Base-by-base conservation (phyloP, 2,113 vertebrate genomes). In the Chloebia gouldiae region DNA sequence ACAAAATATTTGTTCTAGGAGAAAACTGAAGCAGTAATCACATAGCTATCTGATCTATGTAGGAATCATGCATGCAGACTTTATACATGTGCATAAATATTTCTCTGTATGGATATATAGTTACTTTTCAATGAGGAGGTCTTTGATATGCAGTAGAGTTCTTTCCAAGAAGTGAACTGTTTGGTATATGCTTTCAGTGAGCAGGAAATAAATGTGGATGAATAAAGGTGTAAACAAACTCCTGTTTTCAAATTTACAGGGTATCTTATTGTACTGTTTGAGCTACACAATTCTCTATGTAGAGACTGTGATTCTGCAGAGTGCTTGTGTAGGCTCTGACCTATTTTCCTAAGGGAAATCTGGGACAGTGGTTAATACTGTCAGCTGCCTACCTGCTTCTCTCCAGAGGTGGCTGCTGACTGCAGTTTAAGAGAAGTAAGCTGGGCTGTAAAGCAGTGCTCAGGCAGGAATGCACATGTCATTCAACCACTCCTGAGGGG, bases 221-320 rank as follows among this genome's bases (percentile, higher is more conserved):
- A 71, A 23, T 82, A 85, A 86, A 82, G 19, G 30, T 25, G 14
- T 19, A 39, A 60, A n/a, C 18, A 70, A 59, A 61, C 14, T 72
- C 40, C 20, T 50, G 4, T 45, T 81, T 81, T 80, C 45, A 65
- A 13, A 47, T 71, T 39, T 65, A 35, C 35, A 16, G 63, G 8
- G 2, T 54, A 22, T 76, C 81, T 80, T 59, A 19, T 4, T 66
- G 47, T 65, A 27, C 27, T 61, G 4, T 47, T 85, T 35, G 64
- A 76, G 45, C 22, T 18, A 20, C 10, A 15, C 0, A 0, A 0
- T 42, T 72, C 33, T 44, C 4, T 63, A 4, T 1, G 1, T n/a
- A 19, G 57, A 76, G 65, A 4, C 76, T 86, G 57, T 50, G 70
- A 40, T 88, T 90, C 45, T 87, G 13, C 59, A 42, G 84, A 53